These are phyloP conservation scores for Mimas tiliae DNA, from an alignment of 2,888 invertebrate genomes.

Conservation along the genomic window DNA sequence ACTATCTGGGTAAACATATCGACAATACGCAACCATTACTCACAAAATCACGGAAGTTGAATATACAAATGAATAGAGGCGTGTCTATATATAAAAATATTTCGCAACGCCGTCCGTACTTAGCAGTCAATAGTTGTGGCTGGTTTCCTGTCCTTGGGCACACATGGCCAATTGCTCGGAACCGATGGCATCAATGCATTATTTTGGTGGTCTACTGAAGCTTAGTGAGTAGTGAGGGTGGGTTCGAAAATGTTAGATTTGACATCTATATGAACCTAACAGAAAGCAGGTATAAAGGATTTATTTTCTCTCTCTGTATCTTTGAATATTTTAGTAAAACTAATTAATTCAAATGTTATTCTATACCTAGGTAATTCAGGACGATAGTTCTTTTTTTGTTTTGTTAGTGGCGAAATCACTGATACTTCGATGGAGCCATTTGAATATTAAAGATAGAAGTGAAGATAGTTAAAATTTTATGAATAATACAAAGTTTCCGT, in stretches of 20 bases:
- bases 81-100: slow-evolving; percentile 7
- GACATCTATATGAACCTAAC: too few relatives aligned
- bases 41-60: slow-evolving; percentile 1
- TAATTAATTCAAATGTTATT: too few relatives aligned
- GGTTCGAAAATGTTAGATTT: not conserved
- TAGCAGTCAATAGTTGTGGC: slow-evolving; percentile 36
- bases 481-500: too few relatives aligned
- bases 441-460: too few relatives aligned
- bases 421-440: too few relatives aligned
- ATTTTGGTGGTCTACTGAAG: slow-evolving; percentile 8
- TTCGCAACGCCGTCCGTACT: slow-evolving; percentile 29
- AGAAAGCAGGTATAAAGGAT: too few relatives aligned
- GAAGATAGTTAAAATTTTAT: too few relatives aligned
- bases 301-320: too few relatives aligned
- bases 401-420: too few relatives aligned
- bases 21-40: not conserved
- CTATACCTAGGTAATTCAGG: too few relatives aligned
- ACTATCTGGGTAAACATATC: not conserved
- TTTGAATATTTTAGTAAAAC: too few relatives aligned
- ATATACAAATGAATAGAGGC: not conserved
- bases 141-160: slow-evolving; percentile 38
- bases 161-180: slow-evolving; percentile 35
- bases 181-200: slow-evolving; percentile 22
- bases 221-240: not conserved
- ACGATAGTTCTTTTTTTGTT: too few relatives aligned